Base-by-base conservation (phyloP, 2,113 vertebrate genomes). In the Cololabis saira region DNA sequence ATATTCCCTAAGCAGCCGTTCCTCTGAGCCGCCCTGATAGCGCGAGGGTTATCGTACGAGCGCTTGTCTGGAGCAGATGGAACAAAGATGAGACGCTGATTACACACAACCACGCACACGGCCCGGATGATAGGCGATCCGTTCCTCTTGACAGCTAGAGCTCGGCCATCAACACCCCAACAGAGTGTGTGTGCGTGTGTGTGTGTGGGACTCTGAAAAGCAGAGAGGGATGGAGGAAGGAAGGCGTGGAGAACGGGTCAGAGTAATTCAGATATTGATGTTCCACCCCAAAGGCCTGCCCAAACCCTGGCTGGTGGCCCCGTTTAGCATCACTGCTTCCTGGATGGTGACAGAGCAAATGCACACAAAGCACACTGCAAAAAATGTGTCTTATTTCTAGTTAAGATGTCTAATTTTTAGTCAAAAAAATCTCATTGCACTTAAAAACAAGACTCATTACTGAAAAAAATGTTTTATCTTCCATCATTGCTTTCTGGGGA, bases 71-170 rank as follows among this genome's bases (percentile, higher is more conserved):
- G 76, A 86, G 83, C 79, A 82, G 88, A 84, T 87, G 81, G 82
- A 86, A 87, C 84, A 83, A 78, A 91, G 89, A 89, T 88, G 86
- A 84, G 67, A 81, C 84, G 81, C 86, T 41, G 86, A 90, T 91
- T 85, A 76, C 69, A 74, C 74, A 59, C 65, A 53, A 69, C 61
- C 54, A 33, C 66, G 17, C 64, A 51, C 52, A 33, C 80, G 70
- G 71, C 78, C 62, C 16, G 15, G 61, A 84, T 81, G 49, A 50
- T 68, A 61, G 75, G 65, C 86, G 87, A 89, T 84, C 81, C 30
- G 75, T 80, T 83, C 74, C 75, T 80, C 74, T 82, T 84, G 86
- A 83, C 86, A 88, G 84, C 57, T 44, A 24, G 78, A 66, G 85
- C 82, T 75, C 79, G 63, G 80, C 66, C 65, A 80, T 82, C 85